Base-by-base conservation (phyloP, 2,113 vertebrate genomes). In the Cynoglossus semilaevis region DNA sequence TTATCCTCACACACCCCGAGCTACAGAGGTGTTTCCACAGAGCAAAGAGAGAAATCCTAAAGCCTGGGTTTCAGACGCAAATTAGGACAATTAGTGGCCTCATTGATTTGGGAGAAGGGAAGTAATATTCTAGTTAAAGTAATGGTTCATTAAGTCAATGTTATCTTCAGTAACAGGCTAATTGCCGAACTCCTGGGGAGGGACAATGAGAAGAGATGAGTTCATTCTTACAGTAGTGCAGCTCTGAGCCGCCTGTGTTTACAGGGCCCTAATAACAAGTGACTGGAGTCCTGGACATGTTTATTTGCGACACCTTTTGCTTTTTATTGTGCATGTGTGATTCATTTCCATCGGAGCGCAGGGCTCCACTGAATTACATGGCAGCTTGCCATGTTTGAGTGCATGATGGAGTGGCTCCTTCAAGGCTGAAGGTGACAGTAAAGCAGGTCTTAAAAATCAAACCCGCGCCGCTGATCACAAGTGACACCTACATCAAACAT, bases 1-100 rank as follows among this genome's bases (percentile, higher is more conserved):
- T 91, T 90, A 90, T 72, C 70, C 63, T 10, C 74, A 74, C 73
- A 67, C 76, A 88, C 80, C 84, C 81, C 51, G 4, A 88, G 86
- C 82, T 52, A 74, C 75, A 76, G 83, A 87, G 84, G 83, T 81
- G 80, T 55, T 65, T 77, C 65, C 17, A 15, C 50, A 47, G 77
- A 68, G 72, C 76, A 62, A 34, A 71, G 63, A 58, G 57, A 72
- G 64, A 61, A 67, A 64, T 79, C 72, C 51, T 77, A 88, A 88
- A 84, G 79, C 56, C 61, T 51, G 73, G 78, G 72, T 77, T 83
- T 76, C 67, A 80, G 19, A 60, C 69, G 49, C 83, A 87, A 90
- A 90, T 90, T 80, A 86, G 82, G 60, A 62, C 84, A 85, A 91
- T 91, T 88, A 87, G 74, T 41, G 44, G 84, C 76, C 80, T 88